Base-by-base conservation (phyloP, 2,113 vertebrate genomes). In the Poecilia latipinna region DNA sequence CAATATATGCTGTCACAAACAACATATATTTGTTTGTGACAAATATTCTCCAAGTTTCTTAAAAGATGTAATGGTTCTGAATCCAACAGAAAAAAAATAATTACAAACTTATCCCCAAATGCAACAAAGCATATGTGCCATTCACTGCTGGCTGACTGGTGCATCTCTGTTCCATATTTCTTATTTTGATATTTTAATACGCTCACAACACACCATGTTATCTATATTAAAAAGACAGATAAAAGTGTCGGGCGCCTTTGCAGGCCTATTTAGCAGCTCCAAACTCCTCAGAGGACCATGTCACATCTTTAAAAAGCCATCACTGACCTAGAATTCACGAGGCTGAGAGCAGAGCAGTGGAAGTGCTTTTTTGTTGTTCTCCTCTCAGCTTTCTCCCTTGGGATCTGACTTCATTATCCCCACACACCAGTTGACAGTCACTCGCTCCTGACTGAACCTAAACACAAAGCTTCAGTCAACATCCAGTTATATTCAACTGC, bases 231-330 rank as follows among this genome's bases (percentile, higher is more conserved):
- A 82, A 64, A 35, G 79, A 48, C 44, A 74, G 33, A 51, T 79
- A 72, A 77, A 35, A 65, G 74, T 80, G 74, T 70, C 77, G 75
- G 75, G 19, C 3, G 0, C 71, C 63, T 68, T 78, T 37, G 33
- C 61, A 65, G 80, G 0, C 71, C 74, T 74, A 82, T 75, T 89
- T 84, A 79, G 82, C 33, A 44, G 68, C 68, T 70, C 70, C 33
- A 42, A 63, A 73, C 72, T 88, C 90, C 84, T 72, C 4, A 0
- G 79, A 84, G 89, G 76, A 65, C n/a, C 67, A 65, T 63, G 61
- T 88, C 74, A 79, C 35, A 74, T 87, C 84, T 88, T 86, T 87
- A 88, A 91, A 91, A 83, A 86, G 88, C 66, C 80, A 77, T 77
- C 70, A 71, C 78, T 88, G 89, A 82, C 87, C 89, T 72, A 90